Percentiles rank a stretch among this genome's conserved stretches.
phyloP scores from a whole-genome alignment of 2,888 invertebrate genomes.

The Ochropleura plecta region DNA sequence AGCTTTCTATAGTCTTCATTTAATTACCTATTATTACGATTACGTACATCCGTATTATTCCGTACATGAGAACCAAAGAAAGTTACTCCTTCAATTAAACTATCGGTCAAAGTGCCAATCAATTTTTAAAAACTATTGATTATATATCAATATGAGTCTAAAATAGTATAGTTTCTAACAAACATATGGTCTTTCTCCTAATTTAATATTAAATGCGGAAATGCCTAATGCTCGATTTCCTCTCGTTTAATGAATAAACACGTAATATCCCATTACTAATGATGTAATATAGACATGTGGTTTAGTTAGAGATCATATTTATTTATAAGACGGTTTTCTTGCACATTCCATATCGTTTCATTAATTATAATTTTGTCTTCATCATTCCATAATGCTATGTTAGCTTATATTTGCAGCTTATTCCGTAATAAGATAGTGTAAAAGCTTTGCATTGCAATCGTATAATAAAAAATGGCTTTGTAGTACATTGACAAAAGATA shows the following conservation, averaged over 20 bases:
- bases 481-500: neutral
- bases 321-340: conserved; percentile 34
- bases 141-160: conserved; percentile 34
- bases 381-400: neutral
- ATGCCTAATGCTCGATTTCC: conserved; percentile 62
- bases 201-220: conserved; percentile 62
- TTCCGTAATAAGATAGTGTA: neutral
- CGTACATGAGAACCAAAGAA: conserved; percentile 50
- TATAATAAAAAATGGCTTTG: neutral
- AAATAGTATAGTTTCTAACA: conserved; percentile 49
- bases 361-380: conserved; percentile 3
- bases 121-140: conserved; percentile 51
- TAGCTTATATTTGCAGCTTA: neutral
- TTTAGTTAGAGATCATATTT: conserved; percentile 24
- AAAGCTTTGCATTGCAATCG: neutral
- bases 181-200: conserved; percentile 52
- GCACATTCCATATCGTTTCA: conserved; percentile 17
- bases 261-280: conserved; percentile 57
- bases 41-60: conserved; percentile 18
- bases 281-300: conserved; percentile 49
- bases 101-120: conserved; percentile 43
- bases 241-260: conserved; percentile 54
- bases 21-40: conserved; percentile 39
- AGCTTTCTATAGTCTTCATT: conserved; percentile 29
- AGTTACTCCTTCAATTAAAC: conserved; percentile 35